Evolutionary conservation across 2,797 vertebrate species (phyloP).

Genomic region (Otus scops): DNA sequence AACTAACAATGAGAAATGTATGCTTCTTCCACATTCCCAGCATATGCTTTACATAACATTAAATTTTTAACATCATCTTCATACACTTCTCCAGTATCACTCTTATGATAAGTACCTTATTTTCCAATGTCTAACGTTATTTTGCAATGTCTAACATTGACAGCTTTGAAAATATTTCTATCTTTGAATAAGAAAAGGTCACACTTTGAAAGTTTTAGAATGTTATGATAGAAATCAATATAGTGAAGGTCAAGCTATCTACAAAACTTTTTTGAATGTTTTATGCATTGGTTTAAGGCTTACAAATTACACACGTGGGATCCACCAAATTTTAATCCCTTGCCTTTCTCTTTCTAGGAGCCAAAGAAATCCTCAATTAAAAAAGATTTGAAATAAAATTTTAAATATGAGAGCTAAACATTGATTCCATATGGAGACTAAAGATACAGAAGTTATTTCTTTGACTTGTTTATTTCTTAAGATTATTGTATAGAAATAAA

Average conservation of each 20-base stretch:
- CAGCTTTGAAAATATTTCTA: constrained; percentile 51
- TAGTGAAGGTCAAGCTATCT: constrained; percentile 62
- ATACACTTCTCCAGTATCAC: neutral
- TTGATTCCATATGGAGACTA: neutral
- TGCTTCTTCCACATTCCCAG: neutral
- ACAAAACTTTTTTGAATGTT: constrained; percentile 62
- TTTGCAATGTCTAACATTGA: constrained; percentile 14
- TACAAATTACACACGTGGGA: constrained; percentile 64
- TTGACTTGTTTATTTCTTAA: neutral
- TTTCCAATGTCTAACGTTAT: neutral
- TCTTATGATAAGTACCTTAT: neutral
- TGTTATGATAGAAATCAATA: constrained; percentile 72
- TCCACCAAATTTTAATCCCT: neutral
- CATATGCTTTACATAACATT: neutral
- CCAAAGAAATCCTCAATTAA: neutral
- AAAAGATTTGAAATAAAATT: neutral
- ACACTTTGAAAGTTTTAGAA: constrained; percentile 64
- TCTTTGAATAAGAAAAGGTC: constrained; percentile 69
- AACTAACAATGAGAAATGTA: neutral
- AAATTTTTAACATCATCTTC: neutral
- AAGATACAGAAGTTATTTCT: neutral
- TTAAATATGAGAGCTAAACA: neutral
- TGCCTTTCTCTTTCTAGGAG: neutral
- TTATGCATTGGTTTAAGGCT: constrained; percentile 56
- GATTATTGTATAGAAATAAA: neutral